Conservation (phyloP, 53 echinoderm and acorn worm species). For the Actinopyga echinites region DNA sequence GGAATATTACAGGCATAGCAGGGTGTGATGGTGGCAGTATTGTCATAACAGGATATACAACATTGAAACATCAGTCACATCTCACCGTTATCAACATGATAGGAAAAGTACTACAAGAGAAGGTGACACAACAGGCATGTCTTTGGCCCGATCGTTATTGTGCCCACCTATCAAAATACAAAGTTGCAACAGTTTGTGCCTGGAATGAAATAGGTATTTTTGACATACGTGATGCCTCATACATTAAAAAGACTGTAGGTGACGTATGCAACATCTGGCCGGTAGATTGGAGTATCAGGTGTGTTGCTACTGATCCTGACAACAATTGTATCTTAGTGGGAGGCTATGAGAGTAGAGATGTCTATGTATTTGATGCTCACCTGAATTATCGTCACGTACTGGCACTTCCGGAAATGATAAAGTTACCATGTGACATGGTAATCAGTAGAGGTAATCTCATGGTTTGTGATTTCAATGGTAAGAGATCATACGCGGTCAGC, state of each 20-base stretch:
- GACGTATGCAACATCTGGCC: not conserved
- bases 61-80: not conserved
- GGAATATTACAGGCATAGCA: not conserved
- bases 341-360: not conserved
- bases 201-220: not conserved
- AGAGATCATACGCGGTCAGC: not conserved
- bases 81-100: not conserved
- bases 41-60: not conserved
- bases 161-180: not conserved
- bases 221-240: not conserved
- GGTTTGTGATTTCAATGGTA: slow-evolving; percentile 10
- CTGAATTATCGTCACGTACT: not conserved
- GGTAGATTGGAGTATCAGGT: not conserved
- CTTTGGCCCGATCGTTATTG: not conserved
- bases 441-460: not conserved
- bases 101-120: not conserved
- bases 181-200: not conserved
- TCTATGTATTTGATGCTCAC: not conserved
- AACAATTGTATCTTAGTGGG: not conserved
- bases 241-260: not conserved
- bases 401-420: not conserved
- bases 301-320: not conserved
- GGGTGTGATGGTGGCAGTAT: not conserved
- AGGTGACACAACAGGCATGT: not conserved
- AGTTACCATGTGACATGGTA: not conserved